Evolutionary conservation across 1,140 invertebrate species (phyloP).

Genomic region (Brachionus sp.): DNA sequence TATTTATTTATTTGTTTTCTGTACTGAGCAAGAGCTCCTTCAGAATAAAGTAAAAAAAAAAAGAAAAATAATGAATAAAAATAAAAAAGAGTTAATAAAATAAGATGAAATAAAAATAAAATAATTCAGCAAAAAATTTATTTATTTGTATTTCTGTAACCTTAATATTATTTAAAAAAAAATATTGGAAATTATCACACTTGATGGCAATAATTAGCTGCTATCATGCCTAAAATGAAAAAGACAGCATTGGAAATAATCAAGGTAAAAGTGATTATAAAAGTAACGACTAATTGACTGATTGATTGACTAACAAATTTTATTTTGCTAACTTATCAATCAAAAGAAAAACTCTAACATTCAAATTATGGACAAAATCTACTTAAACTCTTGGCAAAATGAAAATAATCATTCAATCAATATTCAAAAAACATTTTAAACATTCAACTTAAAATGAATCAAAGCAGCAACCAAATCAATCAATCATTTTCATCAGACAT

Average conservation of each 20-base stretch:
- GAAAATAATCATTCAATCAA: not conserved
- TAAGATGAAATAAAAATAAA: too few relatives aligned
- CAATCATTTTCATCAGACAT: not conserved
- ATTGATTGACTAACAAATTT: not conserved
- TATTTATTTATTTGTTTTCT: too few relatives aligned
- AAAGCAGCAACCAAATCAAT: not conserved
- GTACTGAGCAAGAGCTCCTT: too few relatives aligned
- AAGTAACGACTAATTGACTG: not conserved
- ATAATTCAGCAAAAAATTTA: too few relatives aligned
- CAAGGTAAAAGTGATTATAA: not conserved
- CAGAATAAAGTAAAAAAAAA: too few relatives aligned
- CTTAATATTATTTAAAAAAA: too few relatives aligned
- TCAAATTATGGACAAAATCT: not conserved
- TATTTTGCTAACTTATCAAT: not conserved
- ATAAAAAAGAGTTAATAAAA: too few relatives aligned
- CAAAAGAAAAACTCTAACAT: not conserved
- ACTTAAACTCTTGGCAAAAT: not conserved
- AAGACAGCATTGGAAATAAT: not conserved
- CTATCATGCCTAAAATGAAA: not conserved
- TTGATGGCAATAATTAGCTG: too few relatives aligned
- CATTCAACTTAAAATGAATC: not conserved
- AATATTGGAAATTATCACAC: too few relatives aligned
- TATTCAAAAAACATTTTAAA: not conserved
- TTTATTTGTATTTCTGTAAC: too few relatives aligned
- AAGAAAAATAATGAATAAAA: too few relatives aligned